Conservation (phyloP, 1,140 invertebrate genomes). For the Drosophila athabasca region DNA sequence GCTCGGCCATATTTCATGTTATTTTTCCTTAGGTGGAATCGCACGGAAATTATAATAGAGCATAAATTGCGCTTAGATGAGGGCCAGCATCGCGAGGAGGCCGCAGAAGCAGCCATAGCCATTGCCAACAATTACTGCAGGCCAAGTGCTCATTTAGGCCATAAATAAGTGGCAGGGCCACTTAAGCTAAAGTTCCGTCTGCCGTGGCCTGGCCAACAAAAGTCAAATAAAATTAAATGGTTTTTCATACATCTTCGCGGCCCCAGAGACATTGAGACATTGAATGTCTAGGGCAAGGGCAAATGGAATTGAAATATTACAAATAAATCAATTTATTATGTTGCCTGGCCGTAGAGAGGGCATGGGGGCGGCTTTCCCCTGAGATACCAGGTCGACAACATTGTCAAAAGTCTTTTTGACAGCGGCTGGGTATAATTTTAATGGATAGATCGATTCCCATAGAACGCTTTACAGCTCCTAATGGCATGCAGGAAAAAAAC, state of each 20-base stretch:
- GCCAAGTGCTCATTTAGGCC: constrained; percentile 56
- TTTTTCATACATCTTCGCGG: constrained; percentile 41
- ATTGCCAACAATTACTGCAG: constrained; percentile 46
- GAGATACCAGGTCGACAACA: too few relatives aligned
- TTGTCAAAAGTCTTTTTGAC: too few relatives aligned
- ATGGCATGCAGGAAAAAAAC: constrained; percentile 15
- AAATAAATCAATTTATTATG: constrained; percentile 35
- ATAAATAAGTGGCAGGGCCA: constrained; percentile 48
- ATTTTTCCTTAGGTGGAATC: constrained; percentile 55
- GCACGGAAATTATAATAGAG: constrained; percentile 54
- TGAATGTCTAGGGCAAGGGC: constrained; percentile 42
- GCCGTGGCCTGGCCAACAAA: constrained; percentile 37
- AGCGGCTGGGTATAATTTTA: too few relatives aligned
- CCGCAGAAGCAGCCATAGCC: background rate
- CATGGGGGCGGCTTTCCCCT: too few relatives aligned
- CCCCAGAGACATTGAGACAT: constrained; percentile 32
- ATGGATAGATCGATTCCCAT: too few relatives aligned
- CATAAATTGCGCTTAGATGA: constrained; percentile 59
- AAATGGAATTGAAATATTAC: constrained; percentile 32
- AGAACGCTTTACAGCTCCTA: background rate
- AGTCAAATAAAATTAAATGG: constrained; percentile 65
- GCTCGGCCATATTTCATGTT: constrained; percentile 51
- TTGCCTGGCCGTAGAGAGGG: too few relatives aligned
- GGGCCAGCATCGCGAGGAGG: constrained; percentile 11
- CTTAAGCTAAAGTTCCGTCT: constrained; percentile 45